Evolutionary conservation across 2,888 invertebrate species (phyloP), one percentile per base, ranked within the genome.

Genomic region (Ochropleura plecta): DNA sequence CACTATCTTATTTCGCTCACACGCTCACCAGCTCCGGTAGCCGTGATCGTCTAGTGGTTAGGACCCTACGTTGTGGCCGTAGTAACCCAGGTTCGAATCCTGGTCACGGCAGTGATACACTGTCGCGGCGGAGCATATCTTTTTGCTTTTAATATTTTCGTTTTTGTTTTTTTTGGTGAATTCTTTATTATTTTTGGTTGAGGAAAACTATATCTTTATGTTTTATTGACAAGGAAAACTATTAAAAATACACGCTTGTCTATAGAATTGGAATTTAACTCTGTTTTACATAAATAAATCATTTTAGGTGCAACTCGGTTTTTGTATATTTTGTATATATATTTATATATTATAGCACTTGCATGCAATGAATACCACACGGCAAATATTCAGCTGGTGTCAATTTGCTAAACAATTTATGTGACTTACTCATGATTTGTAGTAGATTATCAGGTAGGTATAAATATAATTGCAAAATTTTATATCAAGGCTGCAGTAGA

Each of bases 51-150:
- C 97, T 97, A 97, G 97, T 97, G 97, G 97, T 97, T 97, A 97
- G 97, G 97, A 97, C 97, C 96, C 97, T 97, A 97, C 97, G 97
- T 97, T 97, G 97, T 97, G 97, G 97, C 97, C 97, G 97, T 97
- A 97, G 97, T 97, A 97, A 97, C 97, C 97, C 97, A 97, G 97
- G 97, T 97, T 97, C 97, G 97, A 97, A 97, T 97, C 97, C 97
- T 93, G 93, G 94, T 94, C 94, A 94, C 93, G 93, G 93, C 92
- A 92, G 91, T 92, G 84, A 70, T 73, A n/a, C 82, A 83, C 82
- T 83, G 82, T 83, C 82, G 73, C 84, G 82, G 82, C 84, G 76
- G 82, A 82, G 82, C 49, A 10, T 10, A 7, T 51, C 1, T 69
- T 83, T 81, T 82, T 76, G 40, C 3, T 30, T 48, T 65, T 64